phyloP scores from a whole-genome alignment of 2,888 invertebrate species.

The Plemyria rubiginata region DNA sequence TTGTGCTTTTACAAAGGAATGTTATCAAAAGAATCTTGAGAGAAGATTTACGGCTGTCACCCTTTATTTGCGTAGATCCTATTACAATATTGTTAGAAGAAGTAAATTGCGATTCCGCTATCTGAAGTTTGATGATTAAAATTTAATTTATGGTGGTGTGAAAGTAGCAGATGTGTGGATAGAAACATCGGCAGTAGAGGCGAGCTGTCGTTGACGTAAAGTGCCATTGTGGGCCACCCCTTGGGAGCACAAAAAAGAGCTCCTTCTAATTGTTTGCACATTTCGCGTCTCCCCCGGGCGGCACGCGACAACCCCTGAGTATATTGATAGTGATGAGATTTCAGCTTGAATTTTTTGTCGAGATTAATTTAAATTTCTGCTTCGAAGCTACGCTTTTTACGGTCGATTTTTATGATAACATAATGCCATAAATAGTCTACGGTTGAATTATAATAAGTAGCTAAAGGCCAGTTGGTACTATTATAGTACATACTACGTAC shows the following conservation, averaged over 20 bases:
- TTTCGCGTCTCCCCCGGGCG: conserved; percentile 67
- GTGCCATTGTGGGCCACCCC: conserved; percentile 71
- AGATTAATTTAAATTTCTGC: conserved; percentile 24
- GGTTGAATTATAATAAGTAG: neutral
- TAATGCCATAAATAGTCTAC: neutral
- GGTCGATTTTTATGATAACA: neutral
- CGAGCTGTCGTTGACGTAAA: conserved; percentile 72
- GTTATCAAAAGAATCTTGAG: conserved; percentile 64
- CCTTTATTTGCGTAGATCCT: conserved; percentile 49
- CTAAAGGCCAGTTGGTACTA: neutral
- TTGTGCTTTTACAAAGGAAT: conserved; percentile 63
- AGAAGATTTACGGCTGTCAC: conserved; percentile 56
- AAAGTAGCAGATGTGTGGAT: conserved; percentile 75
- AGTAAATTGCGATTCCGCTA: conserved; percentile 41
- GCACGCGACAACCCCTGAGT: conserved; percentile 50
- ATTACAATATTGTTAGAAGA: conserved; percentile 47
- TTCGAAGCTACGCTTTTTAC: conserved; percentile 1
- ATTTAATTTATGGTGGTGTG: conserved; percentile 64
- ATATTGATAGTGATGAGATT: conserved; percentile 41
- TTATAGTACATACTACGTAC: no score
- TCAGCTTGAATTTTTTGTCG: conserved; percentile 36
- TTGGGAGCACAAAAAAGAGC: conserved; percentile 70
- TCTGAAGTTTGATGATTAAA: conserved; percentile 46
- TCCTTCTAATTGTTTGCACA: conserved; percentile 83
- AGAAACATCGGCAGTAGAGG: conserved; percentile 63